Evolutionary conservation across 2,113 vertebrate genomes (phyloP), one percentile per base, ranked within the genome.

Genomic region (Cranoglanis bouderius): DNA sequence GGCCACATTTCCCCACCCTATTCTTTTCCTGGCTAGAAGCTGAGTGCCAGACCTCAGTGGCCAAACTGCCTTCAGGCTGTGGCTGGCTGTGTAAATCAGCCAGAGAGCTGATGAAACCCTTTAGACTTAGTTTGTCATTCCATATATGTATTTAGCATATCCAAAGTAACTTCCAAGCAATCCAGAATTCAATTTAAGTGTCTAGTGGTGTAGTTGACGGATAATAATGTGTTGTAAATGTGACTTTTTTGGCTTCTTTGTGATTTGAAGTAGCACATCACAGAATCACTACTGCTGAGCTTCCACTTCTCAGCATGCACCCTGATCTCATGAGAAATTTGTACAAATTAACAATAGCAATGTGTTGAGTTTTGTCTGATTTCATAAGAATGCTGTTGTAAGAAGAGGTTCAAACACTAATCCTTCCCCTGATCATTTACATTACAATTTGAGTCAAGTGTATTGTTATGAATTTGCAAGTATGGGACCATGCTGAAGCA

Each of bases 11-110:
- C n/a, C 65, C 57, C 16, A 46, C 18, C 53, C 40, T 63, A 74
- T 78, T 77, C 46, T 74, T 75, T 88, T 84, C 55, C 29, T 75
- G 81, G 87, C 81, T 40, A 88, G 19, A 65, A 84, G 82, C 70
- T 29, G 13, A 77, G n/a, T 5, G 16, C 29, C 46, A 82, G 46
- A 49, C 77, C 51, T 49, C 10, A 18, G 46, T 82, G 86, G 81
- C 55, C 57, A 83, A 83, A 40, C 61, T 65, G 63, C n/a, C 43
- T 81, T 46, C 77, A 38, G 59, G 86, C 65, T 55, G 49, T 38
- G 59, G 16, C 55, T 67, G 78, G 59, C 35, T 81, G 86, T 26
- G 35, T 55, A 83, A 83, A 83, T 83, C 80, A 83, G 29, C 38
- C 32, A 84, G 61, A 59, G 12, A 70, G 29, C 6, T 81, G 75